Conservation (phyloP, 2,113 vertebrate species). For the Mixornis gularis region DNA sequence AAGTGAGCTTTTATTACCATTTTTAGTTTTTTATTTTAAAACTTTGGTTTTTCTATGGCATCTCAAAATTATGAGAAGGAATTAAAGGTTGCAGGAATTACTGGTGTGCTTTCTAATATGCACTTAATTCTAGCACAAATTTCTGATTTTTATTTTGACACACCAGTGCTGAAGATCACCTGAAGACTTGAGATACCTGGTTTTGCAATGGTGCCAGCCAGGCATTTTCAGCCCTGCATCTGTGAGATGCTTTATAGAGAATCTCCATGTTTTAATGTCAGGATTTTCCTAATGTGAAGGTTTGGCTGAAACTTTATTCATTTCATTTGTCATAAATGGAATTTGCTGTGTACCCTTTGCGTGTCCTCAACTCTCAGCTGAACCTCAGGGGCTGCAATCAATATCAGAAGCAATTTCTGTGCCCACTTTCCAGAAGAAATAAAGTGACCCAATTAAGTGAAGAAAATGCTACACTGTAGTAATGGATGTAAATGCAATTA, state of each 20-base stretch:
- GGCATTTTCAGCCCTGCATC: not conserved
- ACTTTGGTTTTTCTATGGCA: not conserved
- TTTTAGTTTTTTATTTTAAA: not conserved
- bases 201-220: not conserved
- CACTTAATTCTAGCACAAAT: not conserved
- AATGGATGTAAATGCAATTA: constrained; percentile 13
- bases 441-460: constrained; percentile 48
- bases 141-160: not conserved
- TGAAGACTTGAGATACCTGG: not conserved
- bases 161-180: not conserved
- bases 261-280: not conserved
- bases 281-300: not conserved
- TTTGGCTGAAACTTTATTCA: not conserved
- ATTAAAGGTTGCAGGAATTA: not conserved
- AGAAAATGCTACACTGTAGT: constrained; percentile 6
- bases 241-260: not conserved
- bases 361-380: not conserved
- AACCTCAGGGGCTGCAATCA: constrained; percentile 37
- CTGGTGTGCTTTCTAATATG: not conserved
- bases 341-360: not conserved
- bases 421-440: constrained; percentile 24
- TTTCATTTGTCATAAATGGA: not conserved
- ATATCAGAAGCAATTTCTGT: constrained; percentile 44
- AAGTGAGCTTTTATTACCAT: not conserved
- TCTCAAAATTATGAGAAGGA: not conserved